phyloP scores from a whole-genome alignment of 1,140 invertebrate species.

The Linepithema humile region DNA sequence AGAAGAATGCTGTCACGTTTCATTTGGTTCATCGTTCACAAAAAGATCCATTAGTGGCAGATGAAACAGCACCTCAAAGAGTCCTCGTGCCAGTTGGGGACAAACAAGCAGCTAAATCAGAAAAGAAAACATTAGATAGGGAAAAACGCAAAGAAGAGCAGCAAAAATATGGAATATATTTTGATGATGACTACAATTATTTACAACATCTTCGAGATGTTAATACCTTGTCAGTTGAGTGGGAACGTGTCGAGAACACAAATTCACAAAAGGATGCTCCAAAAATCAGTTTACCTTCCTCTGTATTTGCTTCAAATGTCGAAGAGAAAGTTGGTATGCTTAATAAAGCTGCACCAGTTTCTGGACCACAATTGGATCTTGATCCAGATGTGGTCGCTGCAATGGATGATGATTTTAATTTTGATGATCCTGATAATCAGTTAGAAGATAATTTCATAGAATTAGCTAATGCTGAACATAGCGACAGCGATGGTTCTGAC shows the following conservation, averaged over 20 bases:
- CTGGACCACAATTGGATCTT: slow-evolving; percentile 91
- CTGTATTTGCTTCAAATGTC: slow-evolving; percentile 95
- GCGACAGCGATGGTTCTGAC: slow-evolving; percentile 75
- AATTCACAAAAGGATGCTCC: slow-evolving; percentile 75
- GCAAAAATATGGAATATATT: slow-evolving; percentile 96
- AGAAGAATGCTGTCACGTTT: slow-evolving; percentile 96
- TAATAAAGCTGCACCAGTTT: slow-evolving; percentile 93
- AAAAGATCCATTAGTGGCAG: slow-evolving; percentile 94
- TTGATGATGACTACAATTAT: slow-evolving; percentile 98
- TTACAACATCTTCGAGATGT: slow-evolving; percentile 94
- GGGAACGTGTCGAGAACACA: slow-evolving; percentile 74
- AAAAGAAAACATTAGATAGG: slow-evolving; percentile 76
- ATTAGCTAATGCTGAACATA: slow-evolving; percentile 87
- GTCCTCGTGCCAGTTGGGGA: slow-evolving; percentile 89
- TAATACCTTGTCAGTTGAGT: slow-evolving; percentile 82
- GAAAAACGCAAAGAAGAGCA: slow-evolving; percentile 91
- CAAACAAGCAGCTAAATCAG: slow-evolving; percentile 57
- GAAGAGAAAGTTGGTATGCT: slow-evolving; percentile 95
- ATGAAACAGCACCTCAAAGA: slow-evolving; percentile 94
- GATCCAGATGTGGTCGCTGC: slow-evolving; percentile 97
- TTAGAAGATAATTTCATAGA: slow-evolving; percentile 96
- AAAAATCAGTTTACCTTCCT: slow-evolving; percentile 92
- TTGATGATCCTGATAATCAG: slow-evolving; percentile 91
- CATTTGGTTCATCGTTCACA: slow-evolving; percentile 96
- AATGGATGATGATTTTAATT: slow-evolving; percentile 96